Conservation (phyloP, 2,888 invertebrate genomes). For the Branchellion lobata region DNA sequence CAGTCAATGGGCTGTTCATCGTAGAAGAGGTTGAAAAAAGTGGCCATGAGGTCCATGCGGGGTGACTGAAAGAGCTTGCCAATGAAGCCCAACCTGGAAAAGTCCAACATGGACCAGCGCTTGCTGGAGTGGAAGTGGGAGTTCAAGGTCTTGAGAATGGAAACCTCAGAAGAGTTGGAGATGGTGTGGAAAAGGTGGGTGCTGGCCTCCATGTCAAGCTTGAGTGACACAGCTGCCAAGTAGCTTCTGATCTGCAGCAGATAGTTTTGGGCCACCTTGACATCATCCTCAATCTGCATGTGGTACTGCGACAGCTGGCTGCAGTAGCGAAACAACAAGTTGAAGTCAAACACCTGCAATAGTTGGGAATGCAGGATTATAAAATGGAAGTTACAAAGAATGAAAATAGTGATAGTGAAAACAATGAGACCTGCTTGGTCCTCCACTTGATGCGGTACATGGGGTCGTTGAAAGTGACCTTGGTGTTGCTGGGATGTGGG, state of each 20-base stretch:
- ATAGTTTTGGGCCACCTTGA: constrained; percentile 55
- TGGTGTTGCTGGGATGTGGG: constrained; percentile 53
- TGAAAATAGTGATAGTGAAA: not conserved
- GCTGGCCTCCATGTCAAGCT: not conserved
- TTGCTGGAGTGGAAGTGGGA: not conserved
- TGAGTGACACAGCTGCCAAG: constrained; percentile 49
- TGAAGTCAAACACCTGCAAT: constrained; percentile 27
- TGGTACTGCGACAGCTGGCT: constrained; percentile 57
- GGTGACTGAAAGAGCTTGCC: constrained; percentile 57
- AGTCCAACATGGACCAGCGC: constrained; percentile 59
- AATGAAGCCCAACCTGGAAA: constrained; percentile 59
- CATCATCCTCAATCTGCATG: constrained; percentile 60
- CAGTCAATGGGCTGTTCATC: constrained; percentile 53
- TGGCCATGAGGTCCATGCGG: constrained; percentile 53
- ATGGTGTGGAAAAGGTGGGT: not conserved
- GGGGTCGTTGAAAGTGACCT: constrained; percentile 59
- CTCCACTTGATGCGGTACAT: constrained; percentile 59
- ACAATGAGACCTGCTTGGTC: constrained; percentile 58
- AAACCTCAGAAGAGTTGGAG: not conserved
- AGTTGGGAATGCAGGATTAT: too few relatives aligned
- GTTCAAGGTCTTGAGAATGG: not conserved
- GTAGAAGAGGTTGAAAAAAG: constrained; percentile 50
- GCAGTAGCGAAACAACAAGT: constrained; percentile 54
- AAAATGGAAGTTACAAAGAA: not conserved
- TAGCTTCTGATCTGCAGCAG: constrained; percentile 56